Evolutionary conservation across 1,140 invertebrate genomes (phyloP).

Genomic region (Melitaea cinxia): DNA sequence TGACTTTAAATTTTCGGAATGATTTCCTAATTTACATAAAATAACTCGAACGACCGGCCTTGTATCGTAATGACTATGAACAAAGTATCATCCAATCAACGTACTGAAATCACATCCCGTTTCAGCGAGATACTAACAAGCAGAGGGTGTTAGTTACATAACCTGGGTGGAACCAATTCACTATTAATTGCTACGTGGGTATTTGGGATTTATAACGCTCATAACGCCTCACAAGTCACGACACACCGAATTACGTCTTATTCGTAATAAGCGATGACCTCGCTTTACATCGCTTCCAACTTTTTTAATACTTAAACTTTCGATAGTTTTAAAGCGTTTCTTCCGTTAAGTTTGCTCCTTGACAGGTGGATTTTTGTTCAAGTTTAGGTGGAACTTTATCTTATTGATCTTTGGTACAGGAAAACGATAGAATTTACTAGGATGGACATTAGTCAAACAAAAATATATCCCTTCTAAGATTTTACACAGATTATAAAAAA

Average conservation of each 20-base stretch:
- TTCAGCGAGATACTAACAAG: background rate
- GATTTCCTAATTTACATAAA: background rate
- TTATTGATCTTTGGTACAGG: background rate
- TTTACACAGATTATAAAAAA: too few species aligned
- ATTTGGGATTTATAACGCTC: background rate
- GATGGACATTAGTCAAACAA: too few species aligned
- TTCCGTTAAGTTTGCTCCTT: background rate
- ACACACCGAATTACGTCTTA: background rate
- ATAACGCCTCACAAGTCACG: background rate
- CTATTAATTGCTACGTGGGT: conserved; percentile 2
- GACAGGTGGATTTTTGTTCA: background rate
- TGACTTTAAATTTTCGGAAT: background rate
- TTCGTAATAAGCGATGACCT: background rate
- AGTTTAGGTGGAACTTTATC: background rate
- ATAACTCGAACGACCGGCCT: background rate
- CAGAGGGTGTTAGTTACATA: background rate
- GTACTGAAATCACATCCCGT: conserved; percentile 5
- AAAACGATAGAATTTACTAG: background rate
- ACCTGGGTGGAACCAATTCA: conserved; percentile 4
- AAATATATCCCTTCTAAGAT: too few species aligned
- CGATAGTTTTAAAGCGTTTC: conserved; percentile 6
- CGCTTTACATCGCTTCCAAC: background rate
- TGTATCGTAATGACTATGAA: background rate
- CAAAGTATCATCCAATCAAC: conserved; percentile 5
- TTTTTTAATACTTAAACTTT: conserved; percentile 7